phyloP scores from a whole-genome alignment of 2,797 vertebrate genomes.

The Scolopax bukidnonensis region DNA sequence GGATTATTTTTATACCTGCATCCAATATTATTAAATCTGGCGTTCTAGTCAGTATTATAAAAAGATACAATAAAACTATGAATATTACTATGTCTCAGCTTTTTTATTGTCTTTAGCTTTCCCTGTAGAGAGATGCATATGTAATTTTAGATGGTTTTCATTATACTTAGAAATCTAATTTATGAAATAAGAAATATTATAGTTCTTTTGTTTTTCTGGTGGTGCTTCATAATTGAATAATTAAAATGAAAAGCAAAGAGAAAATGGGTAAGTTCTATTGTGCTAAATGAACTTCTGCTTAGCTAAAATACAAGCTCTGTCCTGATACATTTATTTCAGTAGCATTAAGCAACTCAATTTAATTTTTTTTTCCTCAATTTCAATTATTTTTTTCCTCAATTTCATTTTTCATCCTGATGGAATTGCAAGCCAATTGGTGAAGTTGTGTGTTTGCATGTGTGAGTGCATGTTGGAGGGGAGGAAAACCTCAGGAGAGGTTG shows the following conservation, averaged over 20 bases:
- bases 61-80: conserved; percentile 79
- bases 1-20: conserved; percentile 83
- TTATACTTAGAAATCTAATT: not conserved
- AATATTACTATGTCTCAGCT: conserved; percentile 56
- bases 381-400: not conserved
- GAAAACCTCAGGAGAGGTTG: not conserved
- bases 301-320: not conserved
- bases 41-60: conserved; percentile 84
- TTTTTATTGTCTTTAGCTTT: conserved; percentile 38
- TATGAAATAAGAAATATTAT: not conserved
- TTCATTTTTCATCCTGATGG: not conserved
- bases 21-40: conserved; percentile 78
- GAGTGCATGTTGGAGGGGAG: not conserved
- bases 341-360: not conserved
- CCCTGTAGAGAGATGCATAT: not conserved
- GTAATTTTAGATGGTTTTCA: not conserved
- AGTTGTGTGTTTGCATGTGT: not conserved
- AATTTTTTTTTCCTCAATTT: not conserved
- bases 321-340: not conserved
- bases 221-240: not conserved
- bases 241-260: not conserved
- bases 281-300: not conserved
- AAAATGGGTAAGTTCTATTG: not conserved
- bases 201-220: not conserved
- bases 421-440: not conserved